Evolutionary conservation across 2,888 invertebrate genomes (phyloP).

Genomic region (Mythimna vitellina): DNA sequence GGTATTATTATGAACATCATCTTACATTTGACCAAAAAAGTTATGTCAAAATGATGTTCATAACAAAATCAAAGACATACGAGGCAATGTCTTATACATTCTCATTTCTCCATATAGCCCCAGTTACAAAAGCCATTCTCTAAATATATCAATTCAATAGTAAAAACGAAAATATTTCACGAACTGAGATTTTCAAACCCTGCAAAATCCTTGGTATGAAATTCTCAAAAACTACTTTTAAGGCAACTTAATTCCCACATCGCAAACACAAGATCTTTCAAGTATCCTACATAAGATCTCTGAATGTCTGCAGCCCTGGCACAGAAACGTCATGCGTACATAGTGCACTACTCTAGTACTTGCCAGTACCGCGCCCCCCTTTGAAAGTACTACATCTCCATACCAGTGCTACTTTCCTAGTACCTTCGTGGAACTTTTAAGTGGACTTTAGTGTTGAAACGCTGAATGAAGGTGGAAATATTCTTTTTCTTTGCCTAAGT

Average conservation of each 20-base stretch:
- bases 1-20: too few species aligned
- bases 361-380: not conserved
- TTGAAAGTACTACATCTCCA: slow-evolving; percentile 16
- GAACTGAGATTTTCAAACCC: not conserved
- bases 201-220: not conserved
- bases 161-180: not conserved
- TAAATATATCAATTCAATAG: not conserved
- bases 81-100: too few species aligned
- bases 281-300: slow-evolving; percentile 53
- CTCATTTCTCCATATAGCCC: too few species aligned
- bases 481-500: not conserved
- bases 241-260: slow-evolving; percentile 14
- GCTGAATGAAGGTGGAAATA: slow-evolving; percentile 10
- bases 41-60: too few species aligned
- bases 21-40: too few species aligned
- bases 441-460: slow-evolving; percentile 41
- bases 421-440: slow-evolving; percentile 39
- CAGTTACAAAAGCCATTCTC: too few species aligned
- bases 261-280: slow-evolving; percentile 20
- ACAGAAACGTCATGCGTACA: slow-evolving; percentile 37
- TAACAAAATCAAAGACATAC: too few species aligned
- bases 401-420: slow-evolving; percentile 23
- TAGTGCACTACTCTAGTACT: slow-evolving; percentile 35
- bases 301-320: slow-evolving; percentile 23
- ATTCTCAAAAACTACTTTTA: slow-evolving; percentile 7